phyloP scores from a whole-genome alignment of 2,113 vertebrate species.

The Sapayoa aenigma region DNA sequence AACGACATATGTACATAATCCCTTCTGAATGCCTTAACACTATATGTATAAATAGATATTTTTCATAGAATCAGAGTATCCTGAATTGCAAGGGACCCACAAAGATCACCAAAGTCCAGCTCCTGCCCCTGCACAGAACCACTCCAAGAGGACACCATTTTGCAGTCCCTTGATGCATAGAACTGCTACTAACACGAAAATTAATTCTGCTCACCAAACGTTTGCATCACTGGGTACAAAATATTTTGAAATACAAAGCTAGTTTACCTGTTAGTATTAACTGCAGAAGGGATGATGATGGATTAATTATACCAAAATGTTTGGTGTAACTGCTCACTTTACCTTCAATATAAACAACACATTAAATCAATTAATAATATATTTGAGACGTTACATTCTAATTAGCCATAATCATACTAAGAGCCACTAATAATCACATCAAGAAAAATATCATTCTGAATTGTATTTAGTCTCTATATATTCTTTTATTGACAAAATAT shows the following conservation, averaged over 20 bases:
- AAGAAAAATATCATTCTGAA: neutral
- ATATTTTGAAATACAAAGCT: neutral
- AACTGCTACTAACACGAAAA: neutral
- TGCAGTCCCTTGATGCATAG: neutral
- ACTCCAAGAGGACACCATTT: neutral
- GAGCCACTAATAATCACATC: neutral
- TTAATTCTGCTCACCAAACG: neutral
- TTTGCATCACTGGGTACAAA: neutral
- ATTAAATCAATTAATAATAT: neutral
- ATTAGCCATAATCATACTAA: neutral
- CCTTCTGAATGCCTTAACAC: neutral
- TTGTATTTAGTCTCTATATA: neutral
- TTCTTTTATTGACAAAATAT: neutral
- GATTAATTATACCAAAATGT: neutral
- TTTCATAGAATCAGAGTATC: neutral
- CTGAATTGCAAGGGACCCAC: neutral
- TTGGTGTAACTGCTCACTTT: neutral
- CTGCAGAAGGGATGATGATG: constrained; percentile 56
- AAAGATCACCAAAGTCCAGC: neutral
- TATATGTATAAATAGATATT: neutral
- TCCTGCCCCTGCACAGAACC: neutral
- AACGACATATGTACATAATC: neutral
- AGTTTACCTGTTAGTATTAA: constrained; percentile 58
- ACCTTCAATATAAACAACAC: constrained; percentile 26
- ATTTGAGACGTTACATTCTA: neutral